phyloP scores from a whole-genome alignment of 2,113 vertebrate genomes.

The Halichoerus grypus region DNA sequence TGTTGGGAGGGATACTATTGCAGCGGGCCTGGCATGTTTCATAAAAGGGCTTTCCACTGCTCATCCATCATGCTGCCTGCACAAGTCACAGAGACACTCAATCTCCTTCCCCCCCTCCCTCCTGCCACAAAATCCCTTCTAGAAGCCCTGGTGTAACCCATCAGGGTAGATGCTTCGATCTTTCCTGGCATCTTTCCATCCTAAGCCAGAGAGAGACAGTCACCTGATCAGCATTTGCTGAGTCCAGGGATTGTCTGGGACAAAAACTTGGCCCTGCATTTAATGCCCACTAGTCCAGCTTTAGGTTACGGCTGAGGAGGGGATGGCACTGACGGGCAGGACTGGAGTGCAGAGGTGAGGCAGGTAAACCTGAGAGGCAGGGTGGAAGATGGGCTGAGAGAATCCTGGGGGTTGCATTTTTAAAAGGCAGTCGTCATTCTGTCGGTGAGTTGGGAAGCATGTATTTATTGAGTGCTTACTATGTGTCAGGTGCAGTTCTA shows the following conservation, averaged over 20 bases:
- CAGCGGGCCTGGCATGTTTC: slow-evolving; percentile 43
- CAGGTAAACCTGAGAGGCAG: background rate
- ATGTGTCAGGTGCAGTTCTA: too few relatives aligned
- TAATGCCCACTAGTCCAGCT: background rate
- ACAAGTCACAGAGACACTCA: slow-evolving; percentile 67
- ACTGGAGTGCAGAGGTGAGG: background rate
- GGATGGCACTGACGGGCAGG: background rate
- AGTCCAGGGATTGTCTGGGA: slow-evolving; percentile 55
- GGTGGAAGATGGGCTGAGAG: background rate
- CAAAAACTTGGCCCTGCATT: background rate
- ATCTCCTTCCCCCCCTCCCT: slow-evolving; percentile 69
- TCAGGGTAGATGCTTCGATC: slow-evolving; percentile 63
- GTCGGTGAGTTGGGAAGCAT: background rate
- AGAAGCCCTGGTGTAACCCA: slow-evolving; percentile 68
- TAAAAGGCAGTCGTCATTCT: background rate
- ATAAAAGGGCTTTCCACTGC: background rate
- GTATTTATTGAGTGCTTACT: background rate
- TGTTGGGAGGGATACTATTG: background rate
- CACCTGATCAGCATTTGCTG: slow-evolving; percentile 57
- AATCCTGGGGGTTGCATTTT: fast-evolving
- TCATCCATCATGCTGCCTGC: slow-evolving; percentile 54
- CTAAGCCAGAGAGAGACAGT: slow-evolving; percentile 69
- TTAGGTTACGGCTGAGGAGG: background rate
- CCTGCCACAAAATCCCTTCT: slow-evolving; percentile 65
- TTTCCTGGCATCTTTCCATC: slow-evolving; percentile 79